phyloP scores from a whole-genome alignment of 2,797 vertebrate species.

The Esox masquinongy region DNA sequence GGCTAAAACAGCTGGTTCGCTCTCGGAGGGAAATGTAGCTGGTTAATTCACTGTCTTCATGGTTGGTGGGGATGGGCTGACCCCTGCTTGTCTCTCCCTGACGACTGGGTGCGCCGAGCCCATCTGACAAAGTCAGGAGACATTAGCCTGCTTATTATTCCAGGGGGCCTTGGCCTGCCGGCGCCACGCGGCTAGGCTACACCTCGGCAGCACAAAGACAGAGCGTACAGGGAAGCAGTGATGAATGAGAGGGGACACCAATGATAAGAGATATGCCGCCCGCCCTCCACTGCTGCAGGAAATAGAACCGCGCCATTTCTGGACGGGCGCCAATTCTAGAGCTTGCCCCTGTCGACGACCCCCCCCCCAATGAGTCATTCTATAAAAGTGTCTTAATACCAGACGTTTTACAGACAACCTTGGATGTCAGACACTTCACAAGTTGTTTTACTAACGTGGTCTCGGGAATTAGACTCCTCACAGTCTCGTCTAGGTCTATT shows the following conservation, averaged over 20 bases:
- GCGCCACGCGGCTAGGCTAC: background rate
- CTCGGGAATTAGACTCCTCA: background rate
- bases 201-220: slow-evolving; percentile 17
- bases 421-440: background rate
- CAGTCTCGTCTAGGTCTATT: background rate
- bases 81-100: slow-evolving; percentile 27
- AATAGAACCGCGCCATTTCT: slow-evolving; percentile 19
- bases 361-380: background rate
- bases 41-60: background rate
- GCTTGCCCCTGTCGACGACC: background rate
- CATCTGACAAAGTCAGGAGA: slow-evolving; percentile 35
- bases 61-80: slow-evolving; percentile 20
- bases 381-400: background rate
- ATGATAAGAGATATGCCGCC: slow-evolving; percentile 29
- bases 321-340: slow-evolving; percentile 2
- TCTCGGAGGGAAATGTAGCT: background rate
- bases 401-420: background rate
- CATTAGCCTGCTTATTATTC: slow-evolving; percentile 36
- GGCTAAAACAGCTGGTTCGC: background rate
- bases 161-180: background rate
- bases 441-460: background rate
- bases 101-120: slow-evolving; percentile 22
- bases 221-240: slow-evolving; percentile 21
- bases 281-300: slow-evolving; percentile 12
- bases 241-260: slow-evolving; percentile 38